phyloP scores from a whole-genome alignment of 2,888 invertebrate species.

The Hipparchia sbordonii region DNA sequence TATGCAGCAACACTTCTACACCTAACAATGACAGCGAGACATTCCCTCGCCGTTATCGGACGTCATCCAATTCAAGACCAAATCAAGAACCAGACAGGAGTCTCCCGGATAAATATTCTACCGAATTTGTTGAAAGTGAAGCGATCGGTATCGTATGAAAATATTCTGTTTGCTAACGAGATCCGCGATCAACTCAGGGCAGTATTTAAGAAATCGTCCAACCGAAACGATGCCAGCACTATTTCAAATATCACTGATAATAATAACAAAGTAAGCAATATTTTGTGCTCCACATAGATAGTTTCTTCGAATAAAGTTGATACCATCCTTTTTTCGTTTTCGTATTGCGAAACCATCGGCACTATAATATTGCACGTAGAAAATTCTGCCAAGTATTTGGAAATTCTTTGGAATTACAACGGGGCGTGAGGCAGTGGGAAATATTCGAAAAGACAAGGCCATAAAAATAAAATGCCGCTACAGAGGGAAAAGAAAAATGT shows the following conservation, averaged over 20 bases:
- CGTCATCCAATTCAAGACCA: constrained; percentile 33
- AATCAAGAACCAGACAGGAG: constrained; percentile 30
- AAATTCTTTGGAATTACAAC: constrained; percentile 58
- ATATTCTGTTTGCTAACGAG: constrained; percentile 61
- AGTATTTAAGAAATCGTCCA: constrained; percentile 51
- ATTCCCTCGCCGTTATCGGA: constrained; percentile 35
- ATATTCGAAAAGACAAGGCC: constrained; percentile 63
- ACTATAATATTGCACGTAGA: constrained; percentile 44
- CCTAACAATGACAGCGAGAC: constrained; percentile 45
- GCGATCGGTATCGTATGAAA: constrained; percentile 68
- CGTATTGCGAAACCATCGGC: constrained; percentile 45
- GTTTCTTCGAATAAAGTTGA: constrained; percentile 43
- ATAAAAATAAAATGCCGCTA: constrained; percentile 69
- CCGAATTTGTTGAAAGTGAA: constrained; percentile 61
- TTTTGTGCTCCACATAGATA: constrained; percentile 37
- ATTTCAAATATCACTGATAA: constrained; percentile 53
- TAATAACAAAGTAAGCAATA: constrained; percentile 42
- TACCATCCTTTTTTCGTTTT: constrained; percentile 44
- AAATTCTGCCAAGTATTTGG: constrained; percentile 58
- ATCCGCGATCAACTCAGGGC: constrained; percentile 59
- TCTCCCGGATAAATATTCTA: constrained; percentile 49
- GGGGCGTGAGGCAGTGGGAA: constrained; percentile 53
- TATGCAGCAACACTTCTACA: constrained; percentile 58
- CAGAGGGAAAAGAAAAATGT: constrained; percentile 60
- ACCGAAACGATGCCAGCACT: constrained; percentile 44